A percentile compares a stretch with the other conserved stretches of the same genome.
phyloP scores from a whole-genome alignment of 2,888 invertebrate species.

The Eucriotettix oculatus region DNA sequence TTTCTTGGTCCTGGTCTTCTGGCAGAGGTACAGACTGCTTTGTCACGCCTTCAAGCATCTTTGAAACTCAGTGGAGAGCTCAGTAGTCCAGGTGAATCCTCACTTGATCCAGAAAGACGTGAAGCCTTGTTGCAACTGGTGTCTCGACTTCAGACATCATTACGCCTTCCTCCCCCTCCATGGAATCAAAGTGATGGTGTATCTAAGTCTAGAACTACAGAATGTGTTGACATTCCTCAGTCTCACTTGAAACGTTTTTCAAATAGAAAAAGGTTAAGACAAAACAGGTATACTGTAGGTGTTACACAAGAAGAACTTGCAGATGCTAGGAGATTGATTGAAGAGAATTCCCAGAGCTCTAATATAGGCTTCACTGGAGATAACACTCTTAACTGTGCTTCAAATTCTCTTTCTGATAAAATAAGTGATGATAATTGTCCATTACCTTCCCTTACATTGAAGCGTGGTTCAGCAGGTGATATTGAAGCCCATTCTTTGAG shows the following conservation, averaged over 20 bases:
- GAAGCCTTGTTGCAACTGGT: slow-evolving; percentile 50
- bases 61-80: slow-evolving; percentile 5
- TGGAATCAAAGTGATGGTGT: slow-evolving; percentile 4
- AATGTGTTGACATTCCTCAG: background rate
- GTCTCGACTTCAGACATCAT: slow-evolving; percentile 44
- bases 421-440: no score
- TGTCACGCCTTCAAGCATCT: slow-evolving; percentile 46
- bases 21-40: slow-evolving; percentile 59
- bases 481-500: background rate
- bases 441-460: background rate
- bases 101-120: slow-evolving; percentile 32
- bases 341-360: slow-evolving; percentile 29
- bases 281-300: slow-evolving; percentile 64
- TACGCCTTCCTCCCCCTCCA: slow-evolving; percentile 22
- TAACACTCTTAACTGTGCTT: background rate
- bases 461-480: background rate
- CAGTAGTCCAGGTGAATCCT: slow-evolving; percentile 22
- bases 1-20: slow-evolving; percentile 33
- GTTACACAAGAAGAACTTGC: slow-evolving; percentile 68
- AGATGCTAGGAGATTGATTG: slow-evolving; percentile 57
- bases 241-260: slow-evolving; percentile 22
- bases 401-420: background rate
- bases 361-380: background rate
- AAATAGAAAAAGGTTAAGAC: slow-evolving; percentile 21
- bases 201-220: background rate